Evolutionary conservation across 2,888 invertebrate species (phyloP).

Genomic region (Stictocephala bisonia): DNA sequence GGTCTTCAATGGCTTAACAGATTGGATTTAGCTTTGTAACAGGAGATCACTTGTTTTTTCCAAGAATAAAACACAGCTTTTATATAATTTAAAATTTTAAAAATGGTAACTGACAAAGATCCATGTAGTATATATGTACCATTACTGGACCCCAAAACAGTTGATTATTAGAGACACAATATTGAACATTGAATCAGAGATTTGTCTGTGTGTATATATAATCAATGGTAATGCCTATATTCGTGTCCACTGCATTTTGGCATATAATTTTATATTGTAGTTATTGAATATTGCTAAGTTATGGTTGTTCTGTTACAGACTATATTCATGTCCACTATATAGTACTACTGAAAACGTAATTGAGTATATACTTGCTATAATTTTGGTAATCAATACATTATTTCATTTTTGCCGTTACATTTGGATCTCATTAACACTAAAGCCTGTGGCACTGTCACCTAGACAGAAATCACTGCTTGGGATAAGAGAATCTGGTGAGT

Average conservation of each 20-base stretch:
- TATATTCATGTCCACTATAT: conserved; percentile 54
- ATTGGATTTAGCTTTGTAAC: no score
- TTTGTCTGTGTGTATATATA: no score
- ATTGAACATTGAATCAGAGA: no score
- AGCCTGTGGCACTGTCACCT: conserved; percentile 67
- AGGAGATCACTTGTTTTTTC: no score
- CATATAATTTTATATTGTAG: neutral
- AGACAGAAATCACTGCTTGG: conserved; percentile 69
- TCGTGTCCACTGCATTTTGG: neutral
- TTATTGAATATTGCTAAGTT: neutral
- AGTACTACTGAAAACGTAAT: conserved; percentile 49
- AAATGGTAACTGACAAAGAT: no score
- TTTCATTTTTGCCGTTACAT: conserved; percentile 67
- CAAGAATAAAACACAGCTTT: no score
- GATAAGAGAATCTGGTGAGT: conserved; percentile 65
- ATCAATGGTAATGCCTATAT: neutral
- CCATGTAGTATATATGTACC: no score
- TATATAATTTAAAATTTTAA: no score
- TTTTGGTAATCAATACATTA: conserved; percentile 52
- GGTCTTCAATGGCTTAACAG: no score
- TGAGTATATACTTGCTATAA: conserved; percentile 51
- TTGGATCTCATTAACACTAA: conserved; percentile 64
- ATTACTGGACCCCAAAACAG: no score
- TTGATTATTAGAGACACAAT: no score
- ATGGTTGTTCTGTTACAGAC: conserved; percentile 38